Base-by-base conservation (phyloP, 64 coral and sea anemone genomes). In the Montipora foliosa region DNA sequence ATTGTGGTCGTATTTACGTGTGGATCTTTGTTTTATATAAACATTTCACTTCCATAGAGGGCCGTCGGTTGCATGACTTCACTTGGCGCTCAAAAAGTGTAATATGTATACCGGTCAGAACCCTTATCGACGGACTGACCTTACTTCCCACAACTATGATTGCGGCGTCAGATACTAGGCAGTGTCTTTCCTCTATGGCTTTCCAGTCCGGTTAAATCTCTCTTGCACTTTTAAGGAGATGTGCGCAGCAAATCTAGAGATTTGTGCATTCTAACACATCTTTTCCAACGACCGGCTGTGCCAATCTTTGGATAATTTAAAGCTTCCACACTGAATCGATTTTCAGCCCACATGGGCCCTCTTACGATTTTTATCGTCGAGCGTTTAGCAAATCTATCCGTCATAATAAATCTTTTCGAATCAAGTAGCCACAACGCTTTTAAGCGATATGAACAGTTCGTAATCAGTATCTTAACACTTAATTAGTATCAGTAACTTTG, bases 21-120 rank as follows among this genome's bases (percentile, higher is more conserved):
- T 48, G 82, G 62, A 45, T 70, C 82, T 71, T 86, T 86, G 82
- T 86, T 86, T 86, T 86, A 72, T 72, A 86, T 86, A 86, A 86
- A 86, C 82, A 86, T 86, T 86, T 86, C 82, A 86, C 82, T 86
- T 86, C 44, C 82, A 86, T 16, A 67, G 81, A 84, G 81, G 81
- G 81, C 67, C 60, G 81, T 67, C 62, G 64, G 17, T 47, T 50
- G 47, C 44, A 16, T 86, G 62, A 86, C 67, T 57, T 57, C 53
- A 57, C 53, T 86, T 19, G 82, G 66, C 66, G 82, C 47, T 83
- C 19, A 21, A 5, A 71, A 69, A 69, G 16, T 85, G 19, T 19
- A 44, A 86, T 72, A 45, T 37, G 1, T 37, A 37, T 50, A 47
- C 15, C 66, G 46, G 66, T 47, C 46, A 67, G 19, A 8, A 17